A percentile compares a stretch with the other conserved stretches of the same genome.
Conservation (phyloP, 2,888 invertebrate species). For the Trichogramma evanescens region DNA sequence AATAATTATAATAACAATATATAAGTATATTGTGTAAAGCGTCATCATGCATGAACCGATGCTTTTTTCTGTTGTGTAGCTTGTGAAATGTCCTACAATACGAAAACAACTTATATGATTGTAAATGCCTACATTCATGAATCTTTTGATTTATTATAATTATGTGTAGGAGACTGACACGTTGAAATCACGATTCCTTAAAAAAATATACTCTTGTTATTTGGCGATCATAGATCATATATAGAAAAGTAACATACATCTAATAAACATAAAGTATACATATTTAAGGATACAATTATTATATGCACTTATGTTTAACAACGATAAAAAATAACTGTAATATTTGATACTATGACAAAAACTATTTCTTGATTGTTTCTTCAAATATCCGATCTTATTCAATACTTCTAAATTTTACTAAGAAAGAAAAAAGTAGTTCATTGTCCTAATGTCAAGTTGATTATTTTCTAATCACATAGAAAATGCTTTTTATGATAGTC, state of each 20-base stretch:
- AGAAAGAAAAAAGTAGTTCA: too few relatives aligned
- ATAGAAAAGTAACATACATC: slow-evolving; percentile 19
- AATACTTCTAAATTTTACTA: too few relatives aligned
- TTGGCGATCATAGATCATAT: slow-evolving; percentile 12
- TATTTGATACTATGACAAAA: not conserved
- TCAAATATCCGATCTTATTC: not conserved
- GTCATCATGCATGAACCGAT: slow-evolving; percentile 12
- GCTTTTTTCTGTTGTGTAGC: not conserved
- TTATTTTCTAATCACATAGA: too few relatives aligned
- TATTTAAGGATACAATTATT: too few relatives aligned
- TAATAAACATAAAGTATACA: slow-evolving; percentile 13
- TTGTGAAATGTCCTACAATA: too few relatives aligned
- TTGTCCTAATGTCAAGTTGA: too few relatives aligned
- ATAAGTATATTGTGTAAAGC: slow-evolving; percentile 4
- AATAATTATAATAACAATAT: not conserved
- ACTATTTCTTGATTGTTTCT: not conserved
- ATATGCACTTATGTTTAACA: slow-evolving; percentile 19
- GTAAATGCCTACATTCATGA: slow-evolving; percentile 19
- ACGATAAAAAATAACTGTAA: slow-evolving; percentile 17
- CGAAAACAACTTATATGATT: slow-evolving; percentile 17
- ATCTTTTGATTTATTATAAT: slow-evolving; percentile 19
- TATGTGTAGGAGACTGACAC: slow-evolving; percentile 23
- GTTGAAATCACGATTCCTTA: slow-evolving; percentile 20
- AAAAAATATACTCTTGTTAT: slow-evolving; percentile 23
- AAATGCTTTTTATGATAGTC: too few relatives aligned